Percentiles rank a stretch among this genome's conserved stretches.
phyloP scores from a whole-genome alignment of 2,888 invertebrate species.

The Phengaris arion region DNA sequence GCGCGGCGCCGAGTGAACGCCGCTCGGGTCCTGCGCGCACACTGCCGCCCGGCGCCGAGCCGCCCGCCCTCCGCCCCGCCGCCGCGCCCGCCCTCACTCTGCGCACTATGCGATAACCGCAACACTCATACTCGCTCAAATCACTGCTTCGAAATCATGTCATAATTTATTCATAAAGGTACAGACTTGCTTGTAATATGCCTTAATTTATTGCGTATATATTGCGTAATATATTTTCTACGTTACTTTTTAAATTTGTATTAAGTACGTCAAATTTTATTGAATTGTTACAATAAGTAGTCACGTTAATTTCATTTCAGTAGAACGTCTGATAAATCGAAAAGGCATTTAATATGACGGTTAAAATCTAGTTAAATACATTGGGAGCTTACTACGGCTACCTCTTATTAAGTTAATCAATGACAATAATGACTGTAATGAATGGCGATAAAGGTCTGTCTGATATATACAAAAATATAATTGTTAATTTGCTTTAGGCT shows the following conservation, averaged over 20 bases:
- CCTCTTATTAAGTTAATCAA: too few relatives aligned
- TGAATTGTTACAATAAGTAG: too few relatives aligned
- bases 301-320: too few relatives aligned
- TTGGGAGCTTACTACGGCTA: too few relatives aligned
- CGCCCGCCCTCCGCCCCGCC: constrained; percentile 53
- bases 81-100: constrained; percentile 65
- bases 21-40: constrained; percentile 83
- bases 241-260: neutral
- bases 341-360: too few relatives aligned
- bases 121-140: constrained; percentile 21
- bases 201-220: too few relatives aligned
- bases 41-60: constrained; percentile 72
- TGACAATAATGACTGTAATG: too few relatives aligned
- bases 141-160: constrained; percentile 14
- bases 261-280: neutral
- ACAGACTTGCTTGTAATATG: neutral
- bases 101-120: constrained; percentile 39
- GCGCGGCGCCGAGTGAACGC: constrained; percentile 82
- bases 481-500: too few relatives aligned
- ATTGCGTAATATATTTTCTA: neutral
- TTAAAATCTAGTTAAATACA: too few relatives aligned
- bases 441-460: too few relatives aligned
- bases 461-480: too few relatives aligned
- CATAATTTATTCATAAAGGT: constrained; percentile 11
- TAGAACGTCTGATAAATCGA: too few relatives aligned